Conservation (phyloP, 2,888 invertebrate species). For the Copidosoma aretas region DNA sequence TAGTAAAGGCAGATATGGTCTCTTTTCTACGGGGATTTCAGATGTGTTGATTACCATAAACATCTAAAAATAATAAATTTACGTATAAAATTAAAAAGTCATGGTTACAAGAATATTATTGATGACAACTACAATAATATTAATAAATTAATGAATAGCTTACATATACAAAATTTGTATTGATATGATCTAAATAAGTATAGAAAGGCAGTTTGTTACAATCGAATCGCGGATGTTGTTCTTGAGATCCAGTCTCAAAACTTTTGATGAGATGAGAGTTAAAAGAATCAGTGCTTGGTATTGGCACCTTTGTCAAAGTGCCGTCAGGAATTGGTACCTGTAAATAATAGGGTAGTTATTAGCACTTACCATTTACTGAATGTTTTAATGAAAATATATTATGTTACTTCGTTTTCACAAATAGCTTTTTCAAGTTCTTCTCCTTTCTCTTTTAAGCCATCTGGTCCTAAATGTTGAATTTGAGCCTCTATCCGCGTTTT, state of each 20-base stretch:
- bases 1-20: conserved; percentile 78
- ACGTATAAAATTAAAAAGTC: background rate
- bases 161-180: conserved; percentile 85
- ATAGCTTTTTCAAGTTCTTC: conserved; percentile 73
- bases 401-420: conserved; percentile 74
- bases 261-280: conserved; percentile 71
- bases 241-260: conserved; percentile 61
- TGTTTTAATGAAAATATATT: conserved; percentile 5
- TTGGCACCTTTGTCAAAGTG: conserved; percentile 75
- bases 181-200: conserved; percentile 79
- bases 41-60: conserved; percentile 76
- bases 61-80: conserved; percentile 66
- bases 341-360: background rate
- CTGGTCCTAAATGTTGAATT: conserved; percentile 69
- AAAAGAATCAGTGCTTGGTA: conserved; percentile 77
- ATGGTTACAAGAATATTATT: background rate
- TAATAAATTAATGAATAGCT: conserved; percentile 54
- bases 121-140: background rate
- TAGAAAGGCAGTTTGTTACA: conserved; percentile 74
- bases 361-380: background rate
- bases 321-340: conserved; percentile 75
- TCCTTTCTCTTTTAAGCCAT: conserved; percentile 73
- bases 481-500: conserved; percentile 74
- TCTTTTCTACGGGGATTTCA: conserved; percentile 66
- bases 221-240: conserved; percentile 67